Conservation (phyloP, 2,888 invertebrate species). For the Hypena proboscidalis region DNA sequence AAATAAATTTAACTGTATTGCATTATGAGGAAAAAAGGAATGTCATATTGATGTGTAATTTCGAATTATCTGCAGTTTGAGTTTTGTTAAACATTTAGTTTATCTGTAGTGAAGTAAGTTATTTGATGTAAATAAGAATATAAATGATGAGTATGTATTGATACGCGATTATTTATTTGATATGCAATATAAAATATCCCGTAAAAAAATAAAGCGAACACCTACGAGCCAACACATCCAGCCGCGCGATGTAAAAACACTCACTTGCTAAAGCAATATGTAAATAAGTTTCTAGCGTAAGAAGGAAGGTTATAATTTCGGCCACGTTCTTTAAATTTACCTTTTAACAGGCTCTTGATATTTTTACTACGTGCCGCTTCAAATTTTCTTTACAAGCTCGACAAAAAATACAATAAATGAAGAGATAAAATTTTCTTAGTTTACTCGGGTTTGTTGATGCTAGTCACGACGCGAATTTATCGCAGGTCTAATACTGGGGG, state of each 20-base stretch:
- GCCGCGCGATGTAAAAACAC: constrained; percentile 18
- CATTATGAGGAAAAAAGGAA: too few species aligned
- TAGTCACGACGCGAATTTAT: constrained; percentile 73
- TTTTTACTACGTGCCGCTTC: constrained; percentile 74
- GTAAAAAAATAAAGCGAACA: too few species aligned
- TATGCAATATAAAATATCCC: too few species aligned
- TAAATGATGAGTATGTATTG: too few species aligned
- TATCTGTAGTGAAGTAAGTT: too few species aligned
- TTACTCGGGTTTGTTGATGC: constrained; percentile 68
- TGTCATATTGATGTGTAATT: too few species aligned
- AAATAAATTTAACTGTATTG: too few species aligned
- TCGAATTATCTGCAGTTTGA: too few species aligned
- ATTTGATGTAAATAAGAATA: too few species aligned
- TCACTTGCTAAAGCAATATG: constrained; percentile 53
- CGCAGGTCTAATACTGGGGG: constrained; percentile 64
- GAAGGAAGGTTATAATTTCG: constrained; percentile 68
- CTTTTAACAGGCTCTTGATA: constrained; percentile 76
- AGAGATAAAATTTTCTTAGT: constrained; percentile 64
- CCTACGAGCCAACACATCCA: too few species aligned
- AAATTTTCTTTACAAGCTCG: constrained; percentile 60
- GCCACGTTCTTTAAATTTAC: constrained; percentile 77
- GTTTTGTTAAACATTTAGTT: too few species aligned
- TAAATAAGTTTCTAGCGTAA: constrained; percentile 57
- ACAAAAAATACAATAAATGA: constrained; percentile 65
- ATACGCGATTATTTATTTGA: too few species aligned